phyloP scores from a whole-genome alignment of 2,888 invertebrate genomes.

The Rapana venosa region DNA sequence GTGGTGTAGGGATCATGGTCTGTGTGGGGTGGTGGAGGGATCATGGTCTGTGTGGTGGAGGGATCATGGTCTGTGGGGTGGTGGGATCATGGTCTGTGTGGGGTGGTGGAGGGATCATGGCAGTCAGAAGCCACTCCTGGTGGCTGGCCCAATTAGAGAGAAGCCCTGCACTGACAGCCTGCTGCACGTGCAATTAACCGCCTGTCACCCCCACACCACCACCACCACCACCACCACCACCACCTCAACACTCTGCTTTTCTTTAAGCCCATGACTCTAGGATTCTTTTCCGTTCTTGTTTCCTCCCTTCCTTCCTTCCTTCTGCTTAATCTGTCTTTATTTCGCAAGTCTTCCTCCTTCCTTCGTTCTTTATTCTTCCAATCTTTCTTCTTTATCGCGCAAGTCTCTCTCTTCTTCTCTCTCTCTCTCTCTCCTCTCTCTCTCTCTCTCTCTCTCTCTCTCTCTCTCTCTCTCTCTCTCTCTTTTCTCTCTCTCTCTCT shows the following conservation, averaged over 20 bases:
- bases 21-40: no score
- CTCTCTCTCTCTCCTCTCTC: constrained; percentile 18
- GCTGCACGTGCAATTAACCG: constrained; percentile 39
- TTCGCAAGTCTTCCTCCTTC: neutral
- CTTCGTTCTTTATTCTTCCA: neutral
- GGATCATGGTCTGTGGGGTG: no score
- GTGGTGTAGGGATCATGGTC: no score
- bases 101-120: no score
- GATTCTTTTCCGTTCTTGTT: neutral
- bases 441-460: neutral
- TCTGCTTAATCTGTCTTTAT: neutral
- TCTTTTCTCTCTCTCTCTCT: constrained; percentile 2
- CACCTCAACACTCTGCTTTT: no score
- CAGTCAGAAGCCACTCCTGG: constrained; percentile 18
- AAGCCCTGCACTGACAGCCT: neutral
- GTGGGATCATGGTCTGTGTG: no score
- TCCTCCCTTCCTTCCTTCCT: neutral
- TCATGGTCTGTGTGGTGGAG: no score
- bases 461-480: neutral
- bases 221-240: no score
- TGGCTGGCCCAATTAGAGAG: constrained; percentile 32
- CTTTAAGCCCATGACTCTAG: neutral
- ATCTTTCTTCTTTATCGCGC: neutral
- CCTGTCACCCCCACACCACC: neutral
- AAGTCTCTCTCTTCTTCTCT: neutral